A percentile compares a stretch with the other conserved stretches of the same genome.
Conservation (phyloP, 2,797 vertebrate genomes). For the Lutjanus campechanus region DNA sequence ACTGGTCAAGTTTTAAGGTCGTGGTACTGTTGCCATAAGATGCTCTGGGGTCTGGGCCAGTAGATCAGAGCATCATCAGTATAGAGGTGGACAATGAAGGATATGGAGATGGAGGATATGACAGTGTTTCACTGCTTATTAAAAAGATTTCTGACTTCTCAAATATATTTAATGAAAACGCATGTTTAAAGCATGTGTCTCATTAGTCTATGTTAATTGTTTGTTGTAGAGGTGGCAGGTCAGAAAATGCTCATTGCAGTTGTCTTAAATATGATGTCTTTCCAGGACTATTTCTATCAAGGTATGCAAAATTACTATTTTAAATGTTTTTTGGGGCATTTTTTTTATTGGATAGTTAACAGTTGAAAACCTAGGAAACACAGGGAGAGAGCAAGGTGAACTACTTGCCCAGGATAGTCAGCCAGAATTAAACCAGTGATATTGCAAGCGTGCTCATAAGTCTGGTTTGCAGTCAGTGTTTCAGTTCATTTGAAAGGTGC, state of each 20-base stretch:
- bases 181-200: not conserved
- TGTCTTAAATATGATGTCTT: not conserved
- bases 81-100: not conserved
- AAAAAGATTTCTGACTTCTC: not conserved
- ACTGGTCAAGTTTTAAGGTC: no score
- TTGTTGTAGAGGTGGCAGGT: not conserved
- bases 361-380: not conserved
- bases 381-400: not conserved
- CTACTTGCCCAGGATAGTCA: no score
- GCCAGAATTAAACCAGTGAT: not conserved
- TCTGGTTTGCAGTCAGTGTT: not conserved
- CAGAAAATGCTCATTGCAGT: not conserved
- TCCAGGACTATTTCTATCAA: not conserved
- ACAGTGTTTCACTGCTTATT: not conserved
- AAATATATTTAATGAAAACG: not conserved
- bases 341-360: not conserved
- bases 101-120: not conserved
- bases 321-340: not conserved
- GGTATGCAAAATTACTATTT: not conserved
- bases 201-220: not conserved
- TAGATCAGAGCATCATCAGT: not conserved
- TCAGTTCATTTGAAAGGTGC: not conserved
- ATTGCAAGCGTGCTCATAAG: not conserved
- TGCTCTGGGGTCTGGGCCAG: not conserved
- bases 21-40: no score